Percentiles rank a stretch among this genome's conserved stretches.
Evolutionary conservation across 2,888 invertebrate genomes (phyloP).

Genomic region (Euproctis similis): DNA sequence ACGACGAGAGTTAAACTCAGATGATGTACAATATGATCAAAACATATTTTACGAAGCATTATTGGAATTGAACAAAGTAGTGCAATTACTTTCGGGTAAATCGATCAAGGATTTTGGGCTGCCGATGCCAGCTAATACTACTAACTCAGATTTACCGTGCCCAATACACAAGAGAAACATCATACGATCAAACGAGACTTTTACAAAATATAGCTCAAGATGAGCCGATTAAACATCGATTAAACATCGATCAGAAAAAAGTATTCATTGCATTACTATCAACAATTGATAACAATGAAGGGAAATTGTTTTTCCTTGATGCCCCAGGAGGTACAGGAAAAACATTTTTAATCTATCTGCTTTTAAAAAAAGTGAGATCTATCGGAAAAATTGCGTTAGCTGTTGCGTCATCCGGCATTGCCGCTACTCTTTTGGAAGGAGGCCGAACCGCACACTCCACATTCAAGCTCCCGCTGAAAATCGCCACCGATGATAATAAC

Average conservation of each 20-base stretch:
- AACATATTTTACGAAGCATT: conserved; percentile 22
- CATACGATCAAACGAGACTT: conserved; percentile 20
- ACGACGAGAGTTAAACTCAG: conserved; percentile 20
- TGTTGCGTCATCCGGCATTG: too few species aligned
- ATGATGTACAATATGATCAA: conserved; percentile 22
- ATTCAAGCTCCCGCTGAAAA: conserved; percentile 13
- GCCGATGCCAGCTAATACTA: conserved; percentile 18
- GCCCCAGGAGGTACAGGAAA: too few species aligned
- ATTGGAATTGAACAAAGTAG: conserved; percentile 18
- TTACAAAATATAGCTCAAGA: conserved; percentile 21
- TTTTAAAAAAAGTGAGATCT: too few species aligned
- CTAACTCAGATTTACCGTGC: conserved; percentile 21
- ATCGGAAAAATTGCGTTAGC: too few species aligned
- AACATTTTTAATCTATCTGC: too few species aligned
- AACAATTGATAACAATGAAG: conserved; percentile 12
- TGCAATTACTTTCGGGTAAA: neutral
- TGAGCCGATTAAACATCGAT: conserved; percentile 19
- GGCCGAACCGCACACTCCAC: too few species aligned
- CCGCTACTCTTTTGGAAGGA: too few species aligned
- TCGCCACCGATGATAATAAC: conserved; percentile 10
- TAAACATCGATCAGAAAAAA: conserved; percentile 23
- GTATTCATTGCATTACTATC: conserved; percentile 12
- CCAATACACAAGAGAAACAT: conserved; percentile 18
- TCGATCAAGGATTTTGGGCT: conserved; percentile 1
- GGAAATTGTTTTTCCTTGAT: neutral